Conservation (phyloP, 2,797 vertebrate genomes). For the Pipistrellus nathusii region DNA sequence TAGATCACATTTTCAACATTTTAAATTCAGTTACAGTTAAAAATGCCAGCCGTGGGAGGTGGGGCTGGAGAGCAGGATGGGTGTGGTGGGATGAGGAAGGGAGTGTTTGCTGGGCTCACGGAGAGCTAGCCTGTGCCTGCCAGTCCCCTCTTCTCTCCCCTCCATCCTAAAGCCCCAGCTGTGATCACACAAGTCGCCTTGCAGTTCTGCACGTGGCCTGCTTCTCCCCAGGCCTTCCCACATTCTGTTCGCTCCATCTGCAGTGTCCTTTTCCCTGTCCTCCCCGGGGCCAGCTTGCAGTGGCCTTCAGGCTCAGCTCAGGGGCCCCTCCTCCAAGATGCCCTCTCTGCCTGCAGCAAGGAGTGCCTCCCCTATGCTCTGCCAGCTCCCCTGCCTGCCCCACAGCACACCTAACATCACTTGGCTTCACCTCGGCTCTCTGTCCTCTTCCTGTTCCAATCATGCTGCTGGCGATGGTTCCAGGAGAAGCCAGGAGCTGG, state of each 20-base stretch:
- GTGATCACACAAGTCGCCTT: not conserved
- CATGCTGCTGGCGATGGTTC: not conserved
- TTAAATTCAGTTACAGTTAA: constrained; percentile 23
- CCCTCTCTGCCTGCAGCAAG: not conserved
- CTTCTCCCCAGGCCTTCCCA: not conserved
- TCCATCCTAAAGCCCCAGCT: not conserved
- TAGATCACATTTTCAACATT: constrained; percentile 26
- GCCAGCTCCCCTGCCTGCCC: not conserved
- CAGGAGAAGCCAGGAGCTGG: not conserved
- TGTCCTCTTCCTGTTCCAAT: not conserved
- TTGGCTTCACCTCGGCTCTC: not conserved
- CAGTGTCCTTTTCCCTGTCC: too few species aligned
- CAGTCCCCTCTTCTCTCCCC: accelerated
- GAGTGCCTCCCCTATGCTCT: not conserved
- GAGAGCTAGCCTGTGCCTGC: not conserved
- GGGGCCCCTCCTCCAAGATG: not conserved
- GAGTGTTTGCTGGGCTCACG: not conserved
- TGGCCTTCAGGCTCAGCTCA: not conserved
- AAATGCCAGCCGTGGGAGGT: constrained; percentile 38
- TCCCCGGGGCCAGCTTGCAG: not conserved
- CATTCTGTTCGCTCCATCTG: not conserved
- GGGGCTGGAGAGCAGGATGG: not conserved
- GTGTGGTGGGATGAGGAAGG: not conserved
- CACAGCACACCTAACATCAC: not conserved
- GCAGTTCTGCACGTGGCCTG: not conserved